Percentiles rank a stretch among this genome's conserved stretches.
Evolutionary conservation across 2,113 vertebrate genomes (phyloP).

Genomic region (Argyrosomus japonicus): DNA sequence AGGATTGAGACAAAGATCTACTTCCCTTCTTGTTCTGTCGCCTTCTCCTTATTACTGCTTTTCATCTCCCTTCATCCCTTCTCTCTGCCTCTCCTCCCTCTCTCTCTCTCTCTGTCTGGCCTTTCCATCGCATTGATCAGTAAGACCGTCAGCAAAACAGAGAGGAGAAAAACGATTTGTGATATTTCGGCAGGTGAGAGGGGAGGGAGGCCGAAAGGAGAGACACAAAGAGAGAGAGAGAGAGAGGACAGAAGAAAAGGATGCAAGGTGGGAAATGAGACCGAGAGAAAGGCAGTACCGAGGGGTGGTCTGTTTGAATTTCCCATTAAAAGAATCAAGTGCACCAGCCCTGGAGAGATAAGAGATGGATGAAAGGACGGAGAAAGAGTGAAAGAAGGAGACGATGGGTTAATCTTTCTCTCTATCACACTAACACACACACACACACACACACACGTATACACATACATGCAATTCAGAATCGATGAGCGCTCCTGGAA

Average conservation of each 20-base stretch:
- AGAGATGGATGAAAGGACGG: conserved; percentile 57
- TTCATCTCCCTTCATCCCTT: conserved; percentile 11
- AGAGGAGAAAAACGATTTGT: conserved; percentile 79
- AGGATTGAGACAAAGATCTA: conserved; percentile 6
- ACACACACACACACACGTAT: neutral
- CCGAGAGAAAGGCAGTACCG: conserved; percentile 1
- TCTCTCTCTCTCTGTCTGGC: conserved; percentile 71
- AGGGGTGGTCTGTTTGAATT: conserved; percentile 53
- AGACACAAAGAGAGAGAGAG: neutral
- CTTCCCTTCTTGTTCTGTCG: neutral
- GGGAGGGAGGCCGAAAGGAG: conserved; percentile 31
- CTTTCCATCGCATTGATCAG: conserved; percentile 90
- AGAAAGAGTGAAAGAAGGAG: conserved; percentile 28
- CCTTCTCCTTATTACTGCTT: neutral
- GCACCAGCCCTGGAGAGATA: conserved; percentile 44
- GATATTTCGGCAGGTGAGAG: conserved; percentile 84
- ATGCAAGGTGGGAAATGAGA: conserved; percentile 27
- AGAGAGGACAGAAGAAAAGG: conserved; percentile 7
- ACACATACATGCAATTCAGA: conserved; percentile 25
- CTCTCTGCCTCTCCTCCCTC: neutral
- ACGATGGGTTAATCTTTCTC: conserved; percentile 51
- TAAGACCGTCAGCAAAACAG: conserved; percentile 80
- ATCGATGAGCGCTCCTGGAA: conserved; percentile 51
- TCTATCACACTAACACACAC: conserved; percentile 29
- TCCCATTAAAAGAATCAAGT: conserved; percentile 65